A percentile compares a stretch with the other conserved stretches of the same genome.
phyloP scores from a whole-genome alignment of 2,113 vertebrate genomes.

The Solea solea region DNA sequence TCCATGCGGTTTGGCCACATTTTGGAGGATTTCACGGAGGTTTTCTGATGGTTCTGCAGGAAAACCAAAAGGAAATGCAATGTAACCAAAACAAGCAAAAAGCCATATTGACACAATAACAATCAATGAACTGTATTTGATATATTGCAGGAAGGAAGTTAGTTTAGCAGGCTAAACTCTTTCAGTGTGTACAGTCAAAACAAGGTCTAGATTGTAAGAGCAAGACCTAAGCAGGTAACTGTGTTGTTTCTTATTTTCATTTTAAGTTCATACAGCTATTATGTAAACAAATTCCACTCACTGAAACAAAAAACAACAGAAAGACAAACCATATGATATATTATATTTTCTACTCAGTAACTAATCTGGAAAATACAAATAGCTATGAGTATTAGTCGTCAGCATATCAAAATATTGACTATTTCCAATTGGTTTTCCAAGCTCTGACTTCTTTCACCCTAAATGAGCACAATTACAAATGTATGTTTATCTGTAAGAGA shows the following conservation, averaged over 20 bases:
- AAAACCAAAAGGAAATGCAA: slow-evolving; percentile 43
- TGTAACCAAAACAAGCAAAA: slow-evolving; percentile 49
- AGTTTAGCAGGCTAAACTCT: slow-evolving; percentile 49
- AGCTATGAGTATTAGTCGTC: neutral
- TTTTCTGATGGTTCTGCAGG: slow-evolving; percentile 94
- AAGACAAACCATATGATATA: neutral
- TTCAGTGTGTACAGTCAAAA: slow-evolving; percentile 64
- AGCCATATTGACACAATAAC: slow-evolving; percentile 58
- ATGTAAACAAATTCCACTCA: neutral
- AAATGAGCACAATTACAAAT: neutral
- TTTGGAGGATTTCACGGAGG: slow-evolving; percentile 97
- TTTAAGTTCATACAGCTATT: slow-evolving; percentile 43
- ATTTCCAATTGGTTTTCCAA: neutral
- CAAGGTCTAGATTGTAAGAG: slow-evolving; percentile 36
- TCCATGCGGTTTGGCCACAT: slow-evolving; percentile 96
- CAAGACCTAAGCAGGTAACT: slow-evolving; percentile 23
- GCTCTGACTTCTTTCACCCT: neutral
- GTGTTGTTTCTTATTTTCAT: slow-evolving; percentile 8
- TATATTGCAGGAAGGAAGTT: slow-evolving; percentile 60
- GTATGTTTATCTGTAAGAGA: neutral
- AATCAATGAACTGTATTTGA: slow-evolving; percentile 37
- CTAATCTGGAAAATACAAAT: neutral
- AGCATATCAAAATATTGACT: neutral
- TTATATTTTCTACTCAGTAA: neutral
- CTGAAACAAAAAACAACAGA: neutral